Evolutionary conservation across 2,888 invertebrate species (phyloP), one percentile per base, ranked within the genome.

Genomic region (Fragum fragum): DNA sequence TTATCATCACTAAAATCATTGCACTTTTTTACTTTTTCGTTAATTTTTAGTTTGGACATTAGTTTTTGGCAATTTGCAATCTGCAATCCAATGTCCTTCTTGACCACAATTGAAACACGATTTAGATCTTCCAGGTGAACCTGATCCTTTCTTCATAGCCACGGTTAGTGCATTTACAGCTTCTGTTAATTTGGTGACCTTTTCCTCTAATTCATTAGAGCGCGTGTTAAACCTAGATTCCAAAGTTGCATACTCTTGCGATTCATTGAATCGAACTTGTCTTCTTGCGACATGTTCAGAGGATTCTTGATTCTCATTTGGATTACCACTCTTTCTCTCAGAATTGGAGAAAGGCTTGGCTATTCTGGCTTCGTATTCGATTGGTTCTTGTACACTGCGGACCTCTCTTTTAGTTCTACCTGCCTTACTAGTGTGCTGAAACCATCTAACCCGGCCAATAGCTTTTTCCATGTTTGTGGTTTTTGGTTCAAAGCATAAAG

Each of bases 61-160:
- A 9, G 32, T 36, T 36, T 36, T 36, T 3, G 32, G 32, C 32
- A 32, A 18, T 7, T 28, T 7, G 29, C 32, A 61, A 21, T 61
- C 61, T 29, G 29, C 29, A 14, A 28, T 28, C 61, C 61, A 61
- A 61, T 61, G 61, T 16, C 61, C 61, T 61, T 61, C 61, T 21
- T 61, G 32, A 11, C 61, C 61, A 61, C 61, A 61, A n/a, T 61
- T 61, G 32, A 61, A 61, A 32, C 61, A 61, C 11, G 32, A 14
- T 16, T 32, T 29, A 6, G 29, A n/a, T 18, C 61, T 61, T 28
- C 32, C 2, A 16, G 32, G 61, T 14, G 61, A 61, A 26, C 61
- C 2, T 16, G 61, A 11, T 18, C 32, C 29, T 61, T 21, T 36
- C 9, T 9, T 28, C 18, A 61, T 32, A 5, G 61, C 16, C 16